A percentile compares a stretch with the other conserved stretches of the same genome.
Conservation (phyloP, 1,140 invertebrate species). For the Thaumatotibia leucotreta region DNA sequence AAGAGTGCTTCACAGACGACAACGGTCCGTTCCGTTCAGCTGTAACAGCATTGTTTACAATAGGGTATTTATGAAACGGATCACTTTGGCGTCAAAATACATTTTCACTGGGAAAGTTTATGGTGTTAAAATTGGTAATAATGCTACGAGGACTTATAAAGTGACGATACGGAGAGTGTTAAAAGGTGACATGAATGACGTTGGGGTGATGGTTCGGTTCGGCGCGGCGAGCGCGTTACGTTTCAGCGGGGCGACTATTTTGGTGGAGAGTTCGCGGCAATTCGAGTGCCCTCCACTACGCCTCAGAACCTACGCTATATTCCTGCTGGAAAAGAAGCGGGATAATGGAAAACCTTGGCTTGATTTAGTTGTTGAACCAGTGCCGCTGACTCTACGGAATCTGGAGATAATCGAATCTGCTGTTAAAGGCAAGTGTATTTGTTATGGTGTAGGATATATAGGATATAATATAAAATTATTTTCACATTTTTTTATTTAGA, state of each 20-base stretch:
- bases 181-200: constrained; percentile 59
- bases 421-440: constrained; percentile 49
- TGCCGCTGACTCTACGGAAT: constrained; percentile 48
- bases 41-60: constrained; percentile 37
- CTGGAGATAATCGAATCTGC: constrained; percentile 54
- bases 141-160: constrained; percentile 40
- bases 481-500: no score
- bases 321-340: constrained; percentile 42
- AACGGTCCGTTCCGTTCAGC: constrained; percentile 23
- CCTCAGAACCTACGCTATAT: constrained; percentile 53
- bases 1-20: constrained; percentile 15
- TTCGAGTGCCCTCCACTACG: constrained; percentile 46
- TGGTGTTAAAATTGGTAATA: constrained; percentile 29
- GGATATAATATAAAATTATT: no score
- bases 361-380: constrained; percentile 48
- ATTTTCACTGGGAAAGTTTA: constrained; percentile 60
- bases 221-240: constrained; percentile 38
- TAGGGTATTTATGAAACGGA: constrained; percentile 46
- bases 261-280: constrained; percentile 42
- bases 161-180: constrained; percentile 57
- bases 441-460: no score
- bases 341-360: constrained; percentile 25
- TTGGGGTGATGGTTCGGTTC: constrained; percentile 40
- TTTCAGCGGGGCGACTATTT: constrained; percentile 50
- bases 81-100: constrained; percentile 46